Percentiles rank a stretch among this genome's conserved stretches.
phyloP scores from a whole-genome alignment of 2,888 invertebrate genomes.

The Eurytoma adleriae region DNA sequence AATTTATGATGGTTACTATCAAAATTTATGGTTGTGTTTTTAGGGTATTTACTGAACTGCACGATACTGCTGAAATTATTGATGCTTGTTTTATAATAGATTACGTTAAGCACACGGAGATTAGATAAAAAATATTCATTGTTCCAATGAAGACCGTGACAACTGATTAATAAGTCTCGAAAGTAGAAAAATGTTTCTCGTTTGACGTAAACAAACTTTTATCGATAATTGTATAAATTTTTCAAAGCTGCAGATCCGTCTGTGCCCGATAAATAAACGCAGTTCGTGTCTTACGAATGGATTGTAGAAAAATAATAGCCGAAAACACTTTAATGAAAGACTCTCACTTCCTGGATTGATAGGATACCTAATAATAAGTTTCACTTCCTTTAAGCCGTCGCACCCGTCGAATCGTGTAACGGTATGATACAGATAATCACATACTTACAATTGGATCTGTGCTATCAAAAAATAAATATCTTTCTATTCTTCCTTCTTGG shows the following conservation, averaged over 20 bases:
- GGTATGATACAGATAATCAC: conserved; percentile 18
- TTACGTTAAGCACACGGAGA: neutral
- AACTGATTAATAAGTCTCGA: neutral
- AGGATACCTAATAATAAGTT: conserved; percentile 41
- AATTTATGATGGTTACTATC: no score
- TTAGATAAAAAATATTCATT: conserved; percentile 18
- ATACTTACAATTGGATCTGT: conserved; percentile 9
- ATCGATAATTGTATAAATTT: neutral
- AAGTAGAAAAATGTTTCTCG: neutral
- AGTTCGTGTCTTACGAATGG: neutral
- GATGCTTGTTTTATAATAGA: neutral
- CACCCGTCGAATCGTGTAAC: conserved; percentile 41
- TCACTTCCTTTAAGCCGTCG: conserved; percentile 34
- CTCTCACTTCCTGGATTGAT: conserved; percentile 28
- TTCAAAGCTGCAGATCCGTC: neutral
- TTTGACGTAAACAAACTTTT: neutral
- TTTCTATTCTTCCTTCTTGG: neutral
- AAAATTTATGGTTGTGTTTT: no score
- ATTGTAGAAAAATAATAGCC: conserved; percentile 7
- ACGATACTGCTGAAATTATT: neutral
- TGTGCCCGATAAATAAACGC: conserved; percentile 10
- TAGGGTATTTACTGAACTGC: no score
- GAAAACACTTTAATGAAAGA: conserved; percentile 35
- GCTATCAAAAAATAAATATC: conserved; percentile 21
- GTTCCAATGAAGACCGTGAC: neutral